Evolutionary conservation across 2,797 vertebrate genomes (phyloP).

Genomic region (Microchirus variegatus): DNA sequence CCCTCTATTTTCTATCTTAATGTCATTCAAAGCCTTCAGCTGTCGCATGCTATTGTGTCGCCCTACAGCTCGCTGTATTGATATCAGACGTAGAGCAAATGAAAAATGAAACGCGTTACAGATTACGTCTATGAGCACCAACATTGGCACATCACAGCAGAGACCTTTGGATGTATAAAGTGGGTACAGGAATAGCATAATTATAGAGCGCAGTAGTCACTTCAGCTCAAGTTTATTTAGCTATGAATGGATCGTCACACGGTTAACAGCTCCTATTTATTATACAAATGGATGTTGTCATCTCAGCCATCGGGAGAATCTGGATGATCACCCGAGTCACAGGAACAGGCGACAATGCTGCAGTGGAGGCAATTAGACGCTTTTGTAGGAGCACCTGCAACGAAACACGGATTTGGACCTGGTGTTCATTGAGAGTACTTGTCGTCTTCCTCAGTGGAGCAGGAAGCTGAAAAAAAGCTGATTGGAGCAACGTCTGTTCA

Average conservation of each 20-base stretch:
- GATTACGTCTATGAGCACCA: conserved; percentile 38
- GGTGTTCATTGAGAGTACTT: conserved; percentile 50
- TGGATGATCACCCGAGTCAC: conserved; percentile 60
- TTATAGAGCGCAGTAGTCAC: conserved; percentile 51
- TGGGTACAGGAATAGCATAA: conserved; percentile 40
- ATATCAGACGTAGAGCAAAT: conserved; percentile 46
- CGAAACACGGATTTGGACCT: conserved; percentile 61
- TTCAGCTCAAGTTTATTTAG: conserved; percentile 63
- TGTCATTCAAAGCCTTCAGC: conserved; percentile 29
- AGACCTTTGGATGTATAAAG: conserved; percentile 49
- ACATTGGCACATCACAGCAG: conserved; percentile 27
- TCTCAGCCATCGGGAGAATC: conserved; percentile 48
- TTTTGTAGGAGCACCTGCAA: conserved; percentile 76
- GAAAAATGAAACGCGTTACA: conserved; percentile 41
- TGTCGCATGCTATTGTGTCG: conserved; percentile 19
- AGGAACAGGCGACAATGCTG: conserved; percentile 54
- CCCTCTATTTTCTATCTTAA: conserved; percentile 32
- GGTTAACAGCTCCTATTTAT: conserved; percentile 62
- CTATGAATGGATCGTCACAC: conserved; percentile 59
- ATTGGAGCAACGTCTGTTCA: conserved; percentile 61
- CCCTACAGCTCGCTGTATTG: conserved; percentile 31
- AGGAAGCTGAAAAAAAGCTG: conserved; percentile 51
- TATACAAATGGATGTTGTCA: conserved; percentile 57
- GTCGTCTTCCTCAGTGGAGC: conserved; percentile 37
- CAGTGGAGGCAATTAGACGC: conserved; percentile 69